These are phyloP conservation scores for Taeniopygia guttata DNA, from an alignment of 2,797 vertebrate genomes.

Conservation along the genomic window DNA sequence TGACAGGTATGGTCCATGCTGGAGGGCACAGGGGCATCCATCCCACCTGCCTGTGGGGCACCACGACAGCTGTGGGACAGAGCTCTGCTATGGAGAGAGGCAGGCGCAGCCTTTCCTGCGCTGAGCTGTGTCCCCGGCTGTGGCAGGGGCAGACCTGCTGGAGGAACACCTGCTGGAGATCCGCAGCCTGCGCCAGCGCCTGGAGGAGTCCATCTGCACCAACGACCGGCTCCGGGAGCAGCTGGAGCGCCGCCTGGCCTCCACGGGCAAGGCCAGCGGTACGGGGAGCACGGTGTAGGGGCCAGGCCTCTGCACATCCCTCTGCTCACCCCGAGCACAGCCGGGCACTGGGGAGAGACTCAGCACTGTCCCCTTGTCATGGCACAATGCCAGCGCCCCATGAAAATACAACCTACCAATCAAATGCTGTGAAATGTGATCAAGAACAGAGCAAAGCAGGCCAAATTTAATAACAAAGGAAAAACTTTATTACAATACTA, in stretches of 20 bases:
- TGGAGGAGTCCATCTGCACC: constrained; percentile 91
- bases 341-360: fast-evolving
- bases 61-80: fast-evolving
- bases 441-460: no score
- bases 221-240: constrained; percentile 88
- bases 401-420: no score
- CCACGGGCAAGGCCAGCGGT: constrained; percentile 72
- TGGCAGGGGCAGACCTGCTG: constrained; percentile 82
- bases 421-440: no score
- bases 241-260: constrained; percentile 80
- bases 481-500: no score
- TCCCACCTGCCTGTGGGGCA: background rate
- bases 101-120: background rate
- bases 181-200: constrained; percentile 81
- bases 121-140: background rate
- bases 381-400: no score
- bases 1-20: constrained; percentile 74
- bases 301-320: background rate
- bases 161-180: constrained; percentile 90
- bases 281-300: fast-evolving
- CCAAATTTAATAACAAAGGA: no score
- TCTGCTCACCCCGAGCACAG: fast-evolving
- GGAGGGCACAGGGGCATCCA: background rate
- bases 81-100: background rate
- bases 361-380: background rate